phyloP scores from a whole-genome alignment of 2,888 invertebrate genomes.

The Mantis religiosa region DNA sequence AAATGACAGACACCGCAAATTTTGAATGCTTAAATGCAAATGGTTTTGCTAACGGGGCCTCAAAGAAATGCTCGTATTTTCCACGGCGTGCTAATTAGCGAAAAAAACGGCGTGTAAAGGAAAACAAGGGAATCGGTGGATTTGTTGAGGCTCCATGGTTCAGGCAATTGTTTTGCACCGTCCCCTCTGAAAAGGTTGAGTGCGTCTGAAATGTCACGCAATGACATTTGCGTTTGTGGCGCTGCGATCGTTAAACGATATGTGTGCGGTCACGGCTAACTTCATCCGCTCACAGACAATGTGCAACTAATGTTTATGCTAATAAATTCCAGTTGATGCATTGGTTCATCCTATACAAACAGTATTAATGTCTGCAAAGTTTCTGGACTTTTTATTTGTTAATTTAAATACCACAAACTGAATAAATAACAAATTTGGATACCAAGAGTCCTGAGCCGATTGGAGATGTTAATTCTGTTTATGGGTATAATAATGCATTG shows the following conservation, averaged over 20 bases:
- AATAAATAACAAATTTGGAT: no score
- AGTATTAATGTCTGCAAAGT: not conserved
- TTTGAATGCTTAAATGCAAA: no score
- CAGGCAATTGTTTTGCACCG: not conserved
- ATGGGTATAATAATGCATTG: no score
- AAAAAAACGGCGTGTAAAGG: no score
- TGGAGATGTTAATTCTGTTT: no score
- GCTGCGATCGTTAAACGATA: not conserved
- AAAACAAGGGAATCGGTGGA: not conserved
- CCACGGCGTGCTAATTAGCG: no score
- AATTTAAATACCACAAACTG: no score
- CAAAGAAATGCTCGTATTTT: no score
- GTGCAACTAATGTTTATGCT: not conserved
- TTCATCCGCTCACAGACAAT: not conserved
- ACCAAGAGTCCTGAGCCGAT: no score
- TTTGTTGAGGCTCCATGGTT: not conserved
- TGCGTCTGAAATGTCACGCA: not conserved
- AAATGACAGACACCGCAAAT: no score
- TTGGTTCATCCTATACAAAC: not conserved
- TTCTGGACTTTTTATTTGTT: no score
- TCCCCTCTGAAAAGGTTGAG: not conserved
- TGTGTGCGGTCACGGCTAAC: not conserved
- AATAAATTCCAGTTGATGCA: not conserved
- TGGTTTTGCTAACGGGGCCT: no score
- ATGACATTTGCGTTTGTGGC: not conserved